Evolutionary conservation across 2,113 vertebrate genomes (phyloP).

Genomic region (Gambusia holbrooki): DNA sequence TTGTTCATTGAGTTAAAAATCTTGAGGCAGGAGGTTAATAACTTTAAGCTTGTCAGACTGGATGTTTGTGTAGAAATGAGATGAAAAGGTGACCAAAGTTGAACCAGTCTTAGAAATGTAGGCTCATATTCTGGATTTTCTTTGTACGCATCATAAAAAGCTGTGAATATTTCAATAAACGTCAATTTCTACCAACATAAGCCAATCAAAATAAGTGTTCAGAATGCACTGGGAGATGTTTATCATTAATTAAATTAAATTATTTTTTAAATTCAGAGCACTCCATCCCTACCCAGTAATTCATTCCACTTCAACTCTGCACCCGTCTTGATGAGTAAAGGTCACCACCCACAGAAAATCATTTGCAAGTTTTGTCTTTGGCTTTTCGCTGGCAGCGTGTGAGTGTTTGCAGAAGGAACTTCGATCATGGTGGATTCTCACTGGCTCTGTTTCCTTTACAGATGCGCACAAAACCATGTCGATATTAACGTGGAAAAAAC

Average conservation of each 20-base stretch:
- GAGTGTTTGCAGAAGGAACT: background rate
- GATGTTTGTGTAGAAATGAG: background rate
- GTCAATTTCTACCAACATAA: background rate
- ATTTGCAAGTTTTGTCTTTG: background rate
- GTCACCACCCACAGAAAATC: background rate
- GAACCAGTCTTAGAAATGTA: background rate
- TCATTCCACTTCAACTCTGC: too few relatives aligned
- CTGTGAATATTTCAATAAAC: background rate
- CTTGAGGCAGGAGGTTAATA: background rate
- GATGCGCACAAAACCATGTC: too few relatives aligned
- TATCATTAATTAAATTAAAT: background rate
- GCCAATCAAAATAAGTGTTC: background rate
- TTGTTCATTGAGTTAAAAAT: conserved; percentile 6
- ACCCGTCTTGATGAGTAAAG: background rate
- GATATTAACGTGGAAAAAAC: too few relatives aligned
- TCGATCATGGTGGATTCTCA: background rate
- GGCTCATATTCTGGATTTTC: background rate
- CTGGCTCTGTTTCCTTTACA: too few relatives aligned
- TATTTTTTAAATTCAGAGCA: too few relatives aligned
- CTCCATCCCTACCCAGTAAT: background rate
- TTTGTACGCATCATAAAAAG: background rate
- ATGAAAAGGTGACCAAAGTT: background rate
- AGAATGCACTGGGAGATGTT: background rate
- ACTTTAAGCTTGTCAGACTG: background rate
- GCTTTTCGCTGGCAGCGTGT: background rate